Conservation (phyloP, 2,888 invertebrate genomes). For the Listrodromus nycthemerus region DNA sequence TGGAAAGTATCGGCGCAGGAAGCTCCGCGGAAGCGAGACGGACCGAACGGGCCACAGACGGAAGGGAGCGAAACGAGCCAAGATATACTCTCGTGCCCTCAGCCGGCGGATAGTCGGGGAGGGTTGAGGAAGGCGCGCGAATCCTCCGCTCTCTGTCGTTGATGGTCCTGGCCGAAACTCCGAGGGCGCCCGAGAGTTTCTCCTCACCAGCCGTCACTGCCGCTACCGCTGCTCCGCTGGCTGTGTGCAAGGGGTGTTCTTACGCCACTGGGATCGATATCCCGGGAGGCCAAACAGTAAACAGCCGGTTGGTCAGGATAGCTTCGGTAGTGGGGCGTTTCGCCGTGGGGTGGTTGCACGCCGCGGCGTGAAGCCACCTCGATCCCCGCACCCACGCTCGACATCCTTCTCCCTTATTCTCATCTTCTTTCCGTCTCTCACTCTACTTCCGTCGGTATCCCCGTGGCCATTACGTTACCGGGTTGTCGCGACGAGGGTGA, state of each 20-base stretch:
- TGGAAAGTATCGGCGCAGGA: constrained; percentile 45
- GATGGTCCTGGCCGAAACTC: constrained; percentile 54
- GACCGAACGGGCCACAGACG: constrained; percentile 40
- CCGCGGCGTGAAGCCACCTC: constrained; percentile 67
- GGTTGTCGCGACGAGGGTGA: constrained; percentile 20
- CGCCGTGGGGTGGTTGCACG: constrained; percentile 67
- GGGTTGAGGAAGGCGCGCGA: constrained; percentile 22
- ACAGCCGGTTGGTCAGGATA: constrained; percentile 84
- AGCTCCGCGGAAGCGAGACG: constrained; percentile 4
- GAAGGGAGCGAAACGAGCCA: constrained; percentile 61
- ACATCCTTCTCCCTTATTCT: constrained; percentile 30
- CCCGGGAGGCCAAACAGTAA: constrained; percentile 84
- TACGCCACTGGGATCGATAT: constrained; percentile 84
- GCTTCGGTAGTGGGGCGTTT: constrained; percentile 75
- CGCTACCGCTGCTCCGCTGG: constrained; percentile 39
- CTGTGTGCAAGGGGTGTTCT: constrained; percentile 76
- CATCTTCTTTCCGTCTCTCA: constrained; percentile 23
- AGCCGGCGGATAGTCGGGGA: neutral
- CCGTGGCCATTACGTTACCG: constrained; percentile 1
- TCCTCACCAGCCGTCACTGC: constrained; percentile 53
- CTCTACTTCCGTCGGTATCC: neutral
- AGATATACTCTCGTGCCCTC: constrained; percentile 21
- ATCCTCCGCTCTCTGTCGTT: constrained; percentile 48
- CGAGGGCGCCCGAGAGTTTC: constrained; percentile 54
- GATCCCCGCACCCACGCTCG: constrained; percentile 45